Evolutionary conservation across 64 coral and sea anemone genomes (phyloP), one percentile per base, ranked within the genome.

Genomic region (Montipora capricornis): DNA sequence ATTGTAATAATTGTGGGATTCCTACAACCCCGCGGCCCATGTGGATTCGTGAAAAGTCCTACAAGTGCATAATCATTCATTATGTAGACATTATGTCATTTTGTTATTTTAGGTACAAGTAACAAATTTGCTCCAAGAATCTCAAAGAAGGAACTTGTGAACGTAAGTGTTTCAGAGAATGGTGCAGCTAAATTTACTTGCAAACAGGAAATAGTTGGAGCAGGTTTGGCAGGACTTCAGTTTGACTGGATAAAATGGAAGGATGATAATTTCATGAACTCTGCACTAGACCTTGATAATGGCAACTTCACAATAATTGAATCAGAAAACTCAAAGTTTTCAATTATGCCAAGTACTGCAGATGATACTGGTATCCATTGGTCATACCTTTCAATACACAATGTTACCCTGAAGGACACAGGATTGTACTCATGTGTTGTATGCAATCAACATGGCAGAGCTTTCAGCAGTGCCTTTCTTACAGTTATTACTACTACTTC

Each of bases 371-470:
- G 61, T 16, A 4, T 22, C 4, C 61, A 93, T 77, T 59, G 61
- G 46, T 86, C 84, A 17, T 87, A 50, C 44, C 84, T 93, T 7
- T 79, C 61, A 17, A 58, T 93, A 49, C 20, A 93, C 22, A 88
- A 93, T 60, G 57, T 88, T 16, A 88, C 82, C 73, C 7, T 57
- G 0, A 5, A 8, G 5, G 92, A 93, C 60, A 70, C 49, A 13
- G 83, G 84, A 20, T n/a, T 93, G 59, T 93, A 93, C 49, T 87
- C 92, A 37, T 93, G 92, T 57, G 62, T 88, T 74, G 77, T 93
- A 22, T 93, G 92, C 86, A 88, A 84, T 19, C 69, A 80, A 20
- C 79, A 93, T 88, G 92, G 92, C 69, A 87, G 92, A 67, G 53
- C 55, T 88, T 81, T 87, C 49, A 19, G 69, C 14, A 93, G 60